These are phyloP conservation scores for Monarcha castaneiventris DNA, from an alignment of 2,113 vertebrate genomes.

Conservation along the genomic window DNA sequence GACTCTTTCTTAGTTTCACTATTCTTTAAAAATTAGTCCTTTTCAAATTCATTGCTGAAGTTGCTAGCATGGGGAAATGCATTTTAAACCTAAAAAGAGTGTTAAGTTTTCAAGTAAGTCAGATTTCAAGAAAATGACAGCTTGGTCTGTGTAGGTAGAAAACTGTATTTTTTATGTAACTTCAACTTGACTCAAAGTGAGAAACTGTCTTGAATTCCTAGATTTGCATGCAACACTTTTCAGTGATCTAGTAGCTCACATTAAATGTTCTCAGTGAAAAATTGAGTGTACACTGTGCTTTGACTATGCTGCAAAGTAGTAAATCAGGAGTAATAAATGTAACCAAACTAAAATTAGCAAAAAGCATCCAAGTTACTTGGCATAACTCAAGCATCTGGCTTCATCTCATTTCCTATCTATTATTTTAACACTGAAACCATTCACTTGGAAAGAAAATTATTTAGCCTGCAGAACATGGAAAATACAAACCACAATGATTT, in stretches of 20 bases:
- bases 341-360: not conserved
- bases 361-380: not conserved
- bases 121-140: not conserved
- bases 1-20: not conserved
- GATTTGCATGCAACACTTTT: not conserved
- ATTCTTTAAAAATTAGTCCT: not conserved
- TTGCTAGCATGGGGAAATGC: not conserved
- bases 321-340: not conserved
- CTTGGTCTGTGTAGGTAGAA: not conserved
- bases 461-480: not conserved
- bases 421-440: not conserved
- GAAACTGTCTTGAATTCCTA: not conserved
- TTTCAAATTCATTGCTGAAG: not conserved
- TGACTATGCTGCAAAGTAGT: not conserved
- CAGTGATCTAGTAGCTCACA: not conserved
- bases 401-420: not conserved
- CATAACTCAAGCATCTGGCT: not conserved
- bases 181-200: not conserved
- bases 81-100: not conserved
- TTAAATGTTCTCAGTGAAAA: not conserved
- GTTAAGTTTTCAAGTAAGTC: not conserved
- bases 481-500: not conserved
- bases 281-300: not conserved
- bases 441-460: not conserved
- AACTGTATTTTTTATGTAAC: fast-evolving